Evolutionary conservation across 1,140 invertebrate species (phyloP), one percentile per base, ranked within the genome.

Genomic region (Theocolax elegans): DNA sequence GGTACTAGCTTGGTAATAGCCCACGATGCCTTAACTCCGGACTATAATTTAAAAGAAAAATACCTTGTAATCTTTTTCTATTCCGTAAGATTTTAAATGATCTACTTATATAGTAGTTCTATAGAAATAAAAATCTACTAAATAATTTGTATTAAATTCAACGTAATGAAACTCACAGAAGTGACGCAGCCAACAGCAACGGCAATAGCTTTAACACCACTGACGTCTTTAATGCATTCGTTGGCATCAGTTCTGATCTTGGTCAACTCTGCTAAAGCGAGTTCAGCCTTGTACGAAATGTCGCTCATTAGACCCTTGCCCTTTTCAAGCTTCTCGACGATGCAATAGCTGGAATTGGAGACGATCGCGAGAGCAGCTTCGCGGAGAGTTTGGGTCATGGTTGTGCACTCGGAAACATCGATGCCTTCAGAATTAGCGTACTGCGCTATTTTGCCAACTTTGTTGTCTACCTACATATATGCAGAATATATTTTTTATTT

Each of bases 141-240:
- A n/a, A n/a, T n/a, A n/a, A n/a, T n/a, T n/a, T n/a, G n/a, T n/a
- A n/a, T n/a, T n/a, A n/a, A n/a, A n/a, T n/a, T n/a, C n/a, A n/a
- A n/a, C n/a, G n/a, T n/a, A n/a, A n/a, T 69, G 58, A 48, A 25
- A 77, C 74, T 77, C 67, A 81, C 80, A 17, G 35, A 2, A 58
- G 76, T 75, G n/a, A 75, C 29, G 51, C 80, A 81, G 15, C 60
- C 71, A 13, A 76, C 35, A 19, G 76, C 77, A 35, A 72, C 58
- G 23, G 49, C 53, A 27, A 68, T 69, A 3, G 42, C 15, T 1
- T n/a, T 23, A 0, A 73, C 3, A 29, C 74, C 77, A 2, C 75
- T 46, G 9, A 77, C 23, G 13, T 76, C 59, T 9, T 70, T 21
- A 0, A 72, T 51, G 53, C 80, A 82, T 1, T 73, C n/a, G 6